These are phyloP conservation scores for Sitophilus oryzae DNA, from an alignment of 1,140 invertebrate genomes.

Conservation along the genomic window DNA sequence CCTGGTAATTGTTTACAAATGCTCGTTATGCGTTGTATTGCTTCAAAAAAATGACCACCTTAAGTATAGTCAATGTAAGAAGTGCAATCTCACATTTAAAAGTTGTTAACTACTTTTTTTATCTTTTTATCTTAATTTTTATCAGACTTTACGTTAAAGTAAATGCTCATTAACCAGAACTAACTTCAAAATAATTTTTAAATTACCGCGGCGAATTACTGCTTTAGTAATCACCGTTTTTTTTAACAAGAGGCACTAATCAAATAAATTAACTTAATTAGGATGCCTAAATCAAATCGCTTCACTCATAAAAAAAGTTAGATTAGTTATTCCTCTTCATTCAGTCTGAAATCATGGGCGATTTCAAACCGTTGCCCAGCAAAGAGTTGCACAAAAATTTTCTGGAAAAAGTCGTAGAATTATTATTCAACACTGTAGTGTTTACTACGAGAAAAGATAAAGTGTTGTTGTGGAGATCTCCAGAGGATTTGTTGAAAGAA, in stretches of 20 bases:
- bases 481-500: conserved; percentile 37
- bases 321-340: background rate
- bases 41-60: no score
- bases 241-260: background rate
- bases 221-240: background rate
- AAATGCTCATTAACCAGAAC: background rate
- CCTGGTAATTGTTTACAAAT: no score
- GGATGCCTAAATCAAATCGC: conserved; percentile 19
- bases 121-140: no score
- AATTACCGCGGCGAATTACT: background rate
- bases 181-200: background rate
- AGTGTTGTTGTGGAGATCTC: conserved; percentile 42
- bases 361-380: conserved; percentile 37
- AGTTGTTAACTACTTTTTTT: no score
- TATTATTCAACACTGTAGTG: conserved; percentile 41
- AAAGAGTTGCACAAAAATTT: conserved; percentile 41
- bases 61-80: no score
- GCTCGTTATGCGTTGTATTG: no score
- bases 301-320: conserved; percentile 12
- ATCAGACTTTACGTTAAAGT: no score
- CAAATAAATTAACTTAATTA: conserved; percentile 27
- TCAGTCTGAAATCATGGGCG: conserved; percentile 6
- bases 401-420: conserved; percentile 37
- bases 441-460: conserved; percentile 41
- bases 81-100: no score